phyloP scores from a whole-genome alignment of 2,888 invertebrate genomes.

The Cybosia mesomella region DNA sequence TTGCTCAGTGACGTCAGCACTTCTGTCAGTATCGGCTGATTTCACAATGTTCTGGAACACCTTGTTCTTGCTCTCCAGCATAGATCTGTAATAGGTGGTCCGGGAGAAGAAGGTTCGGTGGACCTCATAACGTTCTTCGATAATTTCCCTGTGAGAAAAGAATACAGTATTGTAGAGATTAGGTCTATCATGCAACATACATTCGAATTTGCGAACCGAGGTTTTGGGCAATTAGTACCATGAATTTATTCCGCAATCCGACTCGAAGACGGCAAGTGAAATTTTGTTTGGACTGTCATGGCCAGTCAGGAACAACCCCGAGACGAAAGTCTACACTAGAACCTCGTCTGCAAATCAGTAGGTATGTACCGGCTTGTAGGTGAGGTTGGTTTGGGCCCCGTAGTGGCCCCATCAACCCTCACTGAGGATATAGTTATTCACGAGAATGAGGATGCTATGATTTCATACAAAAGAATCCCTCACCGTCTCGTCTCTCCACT shows the following conservation, averaged over 20 bases:
- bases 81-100: conserved; percentile 96
- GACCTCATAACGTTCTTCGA: conserved; percentile 92
- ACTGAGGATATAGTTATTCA: neutral
- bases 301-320: no score
- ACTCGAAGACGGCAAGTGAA: no score
- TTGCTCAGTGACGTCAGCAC: conserved; percentile 91
- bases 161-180: neutral
- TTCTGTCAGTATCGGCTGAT: conserved; percentile 91
- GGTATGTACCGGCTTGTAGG: no score
- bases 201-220: neutral
- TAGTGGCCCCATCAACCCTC: neutral
- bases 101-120: conserved; percentile 95
- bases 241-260: no score
- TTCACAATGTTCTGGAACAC: conserved; percentile 95
- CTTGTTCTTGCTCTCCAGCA: conserved; percentile 98
- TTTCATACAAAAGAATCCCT: conserved; percentile 25
- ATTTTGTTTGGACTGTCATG: no score
- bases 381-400: no score
- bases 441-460: neutral
- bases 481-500: conserved; percentile 75
- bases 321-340: no score
- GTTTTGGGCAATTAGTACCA: no score
- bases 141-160: conserved; percentile 85
- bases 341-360: no score
- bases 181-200: no score